phyloP scores from a whole-genome alignment of 2,888 invertebrate genomes.

The Troides aeacus region DNA sequence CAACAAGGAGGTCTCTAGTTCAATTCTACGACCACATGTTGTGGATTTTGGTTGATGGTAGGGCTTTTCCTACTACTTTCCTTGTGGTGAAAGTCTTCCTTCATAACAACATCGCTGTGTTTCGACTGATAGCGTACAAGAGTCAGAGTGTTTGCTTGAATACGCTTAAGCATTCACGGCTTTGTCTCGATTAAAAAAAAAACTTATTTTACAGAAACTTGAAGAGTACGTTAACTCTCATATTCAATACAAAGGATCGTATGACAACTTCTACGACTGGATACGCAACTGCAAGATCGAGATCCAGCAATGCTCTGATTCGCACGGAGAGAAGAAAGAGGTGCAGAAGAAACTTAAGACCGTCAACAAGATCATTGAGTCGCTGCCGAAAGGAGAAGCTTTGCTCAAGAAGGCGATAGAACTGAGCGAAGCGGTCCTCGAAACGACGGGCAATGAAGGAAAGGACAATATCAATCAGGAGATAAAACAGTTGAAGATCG shows the following conservation, averaged over 20 bases:
- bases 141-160: too few relatives aligned
- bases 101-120: too few relatives aligned
- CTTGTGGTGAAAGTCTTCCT: too few relatives aligned
- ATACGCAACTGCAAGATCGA: conserved; percentile 89
- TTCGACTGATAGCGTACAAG: too few relatives aligned
- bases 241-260: conserved; percentile 90
- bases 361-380: conserved; percentile 84
- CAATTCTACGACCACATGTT: too few relatives aligned
- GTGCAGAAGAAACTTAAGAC: conserved; percentile 88
- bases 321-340: conserved; percentile 91
- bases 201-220: conserved; percentile 76
- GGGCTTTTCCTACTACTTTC: too few relatives aligned
- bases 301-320: conserved; percentile 91
- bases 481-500: conserved; percentile 87
- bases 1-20: too few relatives aligned
- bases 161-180: too few relatives aligned
- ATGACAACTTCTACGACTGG: conserved; percentile 92
- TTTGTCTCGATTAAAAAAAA: neutral
- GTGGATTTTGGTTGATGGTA: too few relatives aligned
- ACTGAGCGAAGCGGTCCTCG: conserved; percentile 86
- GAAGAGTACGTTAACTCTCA: conserved; percentile 93
- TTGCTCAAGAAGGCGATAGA: conserved; percentile 86
- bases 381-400: conserved; percentile 85
- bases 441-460: conserved; percentile 90
- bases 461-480: conserved; percentile 90